Evolutionary conservation across 1,140 invertebrate genomes (phyloP).

Genomic region (Riptortus pedestris): DNA sequence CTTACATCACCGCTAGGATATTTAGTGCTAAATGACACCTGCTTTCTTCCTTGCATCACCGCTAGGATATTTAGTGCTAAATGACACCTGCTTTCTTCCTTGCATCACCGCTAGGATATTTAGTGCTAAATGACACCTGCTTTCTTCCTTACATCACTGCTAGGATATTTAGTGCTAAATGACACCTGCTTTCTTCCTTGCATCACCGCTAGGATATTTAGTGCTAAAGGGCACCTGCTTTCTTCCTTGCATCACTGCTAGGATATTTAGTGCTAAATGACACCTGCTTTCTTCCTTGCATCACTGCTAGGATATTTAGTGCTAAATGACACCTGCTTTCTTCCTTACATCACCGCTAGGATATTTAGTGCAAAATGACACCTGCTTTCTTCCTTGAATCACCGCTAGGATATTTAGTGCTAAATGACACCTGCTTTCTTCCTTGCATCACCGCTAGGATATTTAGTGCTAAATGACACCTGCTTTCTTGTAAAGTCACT

Average conservation of each 20-base stretch:
- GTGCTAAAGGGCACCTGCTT: slow-evolving; percentile 32
- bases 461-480: slow-evolving; percentile 26
- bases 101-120: slow-evolving; percentile 32
- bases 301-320: slow-evolving; percentile 31
- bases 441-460: slow-evolving; percentile 30
- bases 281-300: slow-evolving; percentile 34
- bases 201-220: slow-evolving; percentile 32
- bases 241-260: slow-evolving; percentile 31
- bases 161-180: slow-evolving; percentile 30
- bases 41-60: slow-evolving; percentile 34
- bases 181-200: slow-evolving; percentile 34
- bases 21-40: slow-evolving; percentile 30
- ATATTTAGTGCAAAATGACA: slow-evolving; percentile 7
- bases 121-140: slow-evolving; percentile 30
- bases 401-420: slow-evolving; percentile 30
- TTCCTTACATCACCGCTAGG: slow-evolving; percentile 3
- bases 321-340: background rate
- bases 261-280: slow-evolving; percentile 31
- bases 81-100: slow-evolving; percentile 34
- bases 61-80: slow-evolving; percentile 30
- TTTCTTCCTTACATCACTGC: slow-evolving; percentile 33
- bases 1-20: slow-evolving; percentile 31
- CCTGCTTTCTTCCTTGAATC: slow-evolving; percentile 34
- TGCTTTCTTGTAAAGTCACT: slow-evolving; percentile 24
- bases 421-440: slow-evolving; percentile 33